phyloP scores from a whole-genome alignment of 2,888 invertebrate genomes.

The Eupithecia exiguata region DNA sequence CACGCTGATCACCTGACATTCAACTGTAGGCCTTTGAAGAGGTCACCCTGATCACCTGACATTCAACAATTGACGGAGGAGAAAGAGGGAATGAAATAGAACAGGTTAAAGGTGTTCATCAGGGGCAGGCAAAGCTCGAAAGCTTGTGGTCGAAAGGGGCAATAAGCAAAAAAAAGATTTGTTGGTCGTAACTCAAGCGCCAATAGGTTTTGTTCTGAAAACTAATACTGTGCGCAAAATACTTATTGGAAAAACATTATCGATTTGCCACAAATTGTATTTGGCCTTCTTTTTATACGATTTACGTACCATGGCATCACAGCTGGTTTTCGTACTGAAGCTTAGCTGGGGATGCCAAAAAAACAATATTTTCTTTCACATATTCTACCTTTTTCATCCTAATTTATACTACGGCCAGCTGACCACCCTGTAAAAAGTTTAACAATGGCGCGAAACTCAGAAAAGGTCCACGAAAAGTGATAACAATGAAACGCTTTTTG shows the following conservation, averaged over 20 bases:
- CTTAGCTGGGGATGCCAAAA: not conserved
- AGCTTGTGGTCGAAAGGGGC: not conserved
- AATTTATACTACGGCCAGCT: conserved; percentile 42
- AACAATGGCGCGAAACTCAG: conserved; percentile 51
- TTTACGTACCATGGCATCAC: not conserved
- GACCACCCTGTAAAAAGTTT: conserved; percentile 55
- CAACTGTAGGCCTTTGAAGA: not conserved
- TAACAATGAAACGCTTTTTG: conserved; percentile 64
- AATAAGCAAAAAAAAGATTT: not conserved
- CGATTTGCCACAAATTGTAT: not conserved
- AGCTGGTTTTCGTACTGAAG: not conserved
- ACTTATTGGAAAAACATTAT: not conserved
- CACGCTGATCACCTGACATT: not conserved
- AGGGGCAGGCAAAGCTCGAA: not conserved
- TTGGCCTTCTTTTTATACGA: not conserved
- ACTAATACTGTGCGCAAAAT: not conserved
- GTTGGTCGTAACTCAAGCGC: not conserved
- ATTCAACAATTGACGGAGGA: not conserved
- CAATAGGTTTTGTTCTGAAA: not conserved
- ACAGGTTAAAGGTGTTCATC: not conserved
- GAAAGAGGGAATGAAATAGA: not conserved
- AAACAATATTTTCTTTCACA: conserved; percentile 1
- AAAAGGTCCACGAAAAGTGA: conserved; percentile 52
- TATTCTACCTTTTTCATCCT: conserved; percentile 18
- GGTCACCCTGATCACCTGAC: not conserved